Percentiles rank a stretch among this genome's conserved stretches.
Conservation (phyloP, 2,113 vertebrate species). For the Megalops atlanticus region DNA sequence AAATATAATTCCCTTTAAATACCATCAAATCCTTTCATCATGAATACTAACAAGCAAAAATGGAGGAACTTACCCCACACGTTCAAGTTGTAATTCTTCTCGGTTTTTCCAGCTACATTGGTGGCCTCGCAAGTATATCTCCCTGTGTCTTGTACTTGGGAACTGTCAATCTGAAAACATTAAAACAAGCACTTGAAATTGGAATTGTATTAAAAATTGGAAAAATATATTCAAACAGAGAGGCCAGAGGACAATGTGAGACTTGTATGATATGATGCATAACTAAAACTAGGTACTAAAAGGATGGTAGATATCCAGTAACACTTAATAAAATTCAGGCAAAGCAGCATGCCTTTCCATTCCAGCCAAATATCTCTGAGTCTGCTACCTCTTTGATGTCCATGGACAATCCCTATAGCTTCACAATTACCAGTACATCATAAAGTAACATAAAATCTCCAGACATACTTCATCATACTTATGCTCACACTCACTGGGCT, state of each 20-base stretch:
- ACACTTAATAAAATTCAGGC: background rate
- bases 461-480: too few relatives aligned
- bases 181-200: background rate
- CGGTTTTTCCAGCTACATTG: constrained; percentile 91
- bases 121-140: constrained; percentile 93
- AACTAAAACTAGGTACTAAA: too few relatives aligned
- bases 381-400: background rate
- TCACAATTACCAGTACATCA: background rate
- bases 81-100: constrained; percentile 95
- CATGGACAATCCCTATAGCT: background rate
- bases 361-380: background rate
- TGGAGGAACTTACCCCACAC: constrained; percentile 83
- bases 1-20: background rate
- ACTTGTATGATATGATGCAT: too few relatives aligned
- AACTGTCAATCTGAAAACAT: constrained; percentile 75
- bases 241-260: background rate
- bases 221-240: background rate
- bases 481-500: too few relatives aligned
- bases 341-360: background rate
- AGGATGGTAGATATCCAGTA: background rate
- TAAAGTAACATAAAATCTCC: too few relatives aligned
- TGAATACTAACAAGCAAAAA: background rate
- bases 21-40: background rate
- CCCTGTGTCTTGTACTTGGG: constrained; percentile 86
- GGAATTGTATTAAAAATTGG: background rate